These are phyloP conservation scores for Salvator merianae DNA, from an alignment of 2,113 vertebrate genomes.

Conservation along the genomic window DNA sequence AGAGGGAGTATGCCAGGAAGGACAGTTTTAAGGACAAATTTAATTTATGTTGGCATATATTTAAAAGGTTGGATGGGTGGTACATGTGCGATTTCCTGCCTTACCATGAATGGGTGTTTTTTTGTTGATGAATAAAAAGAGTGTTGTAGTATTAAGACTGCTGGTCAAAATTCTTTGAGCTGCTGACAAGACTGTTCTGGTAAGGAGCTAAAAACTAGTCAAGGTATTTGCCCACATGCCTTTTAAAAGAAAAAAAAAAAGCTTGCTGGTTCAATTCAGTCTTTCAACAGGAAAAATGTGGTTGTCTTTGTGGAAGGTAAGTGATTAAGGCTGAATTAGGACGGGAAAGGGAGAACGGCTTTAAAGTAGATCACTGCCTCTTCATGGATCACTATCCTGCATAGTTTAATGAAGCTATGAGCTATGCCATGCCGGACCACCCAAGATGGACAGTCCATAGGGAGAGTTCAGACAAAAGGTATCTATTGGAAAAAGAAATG, in stretches of 20 bases:
- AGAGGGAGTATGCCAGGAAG: background rate
- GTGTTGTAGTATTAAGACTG: background rate
- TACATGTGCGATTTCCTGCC: background rate
- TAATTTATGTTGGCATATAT: constrained; percentile 20
- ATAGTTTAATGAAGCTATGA: no score
- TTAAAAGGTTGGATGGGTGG: constrained; percentile 13
- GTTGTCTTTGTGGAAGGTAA: background rate
- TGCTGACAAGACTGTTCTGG: background rate
- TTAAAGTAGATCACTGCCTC: no score
- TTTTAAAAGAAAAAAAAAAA: background rate
- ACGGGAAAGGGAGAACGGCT: no score
- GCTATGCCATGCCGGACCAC: no score
- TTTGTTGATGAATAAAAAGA: background rate
- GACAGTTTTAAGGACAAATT: constrained; percentile 26
- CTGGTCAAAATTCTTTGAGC: background rate
- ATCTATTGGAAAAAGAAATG: no score
- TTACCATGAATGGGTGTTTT: background rate
- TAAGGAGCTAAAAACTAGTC: background rate
- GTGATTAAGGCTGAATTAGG: no score
- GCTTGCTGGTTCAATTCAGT: background rate
- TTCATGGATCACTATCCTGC: no score
- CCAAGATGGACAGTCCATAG: no score
- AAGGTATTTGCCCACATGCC: background rate
- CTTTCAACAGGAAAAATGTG: background rate
- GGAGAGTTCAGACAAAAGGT: no score